phyloP scores from a whole-genome alignment of 2,888 invertebrate species.

The Cylloceria caligata region DNA sequence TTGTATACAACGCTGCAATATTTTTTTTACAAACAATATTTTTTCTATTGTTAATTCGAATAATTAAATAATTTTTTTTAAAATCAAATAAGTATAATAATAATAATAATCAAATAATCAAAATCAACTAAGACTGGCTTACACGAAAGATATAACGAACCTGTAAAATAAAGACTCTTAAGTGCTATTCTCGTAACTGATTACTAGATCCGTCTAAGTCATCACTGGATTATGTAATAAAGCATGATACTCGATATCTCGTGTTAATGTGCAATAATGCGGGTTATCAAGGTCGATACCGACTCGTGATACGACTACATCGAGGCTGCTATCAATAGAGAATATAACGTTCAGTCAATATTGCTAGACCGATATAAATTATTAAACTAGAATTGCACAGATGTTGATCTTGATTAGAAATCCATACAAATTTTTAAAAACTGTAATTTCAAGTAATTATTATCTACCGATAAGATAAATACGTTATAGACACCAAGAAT shows the following conservation, averaged over 20 bases:
- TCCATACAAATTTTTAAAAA: not conserved
- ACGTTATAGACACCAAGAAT: not conserved
- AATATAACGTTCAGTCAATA: not conserved
- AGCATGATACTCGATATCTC: slow-evolving; percentile 13
- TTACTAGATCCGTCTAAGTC: not conserved
- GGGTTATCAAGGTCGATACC: slow-evolving; percentile 24
- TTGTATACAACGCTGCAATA: too few relatives aligned
- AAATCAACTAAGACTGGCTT: not conserved
- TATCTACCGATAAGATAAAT: not conserved
- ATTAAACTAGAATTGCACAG: not conserved
- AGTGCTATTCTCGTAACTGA: not conserved
- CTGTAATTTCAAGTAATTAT: not conserved
- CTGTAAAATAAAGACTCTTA: not conserved
- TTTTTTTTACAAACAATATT: too few relatives aligned
- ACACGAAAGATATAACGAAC: not conserved
- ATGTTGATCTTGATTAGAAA: not conserved
- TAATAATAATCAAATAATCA: too few relatives aligned
- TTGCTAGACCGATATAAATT: not conserved
- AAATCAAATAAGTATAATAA: too few relatives aligned
- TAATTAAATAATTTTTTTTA: too few relatives aligned
- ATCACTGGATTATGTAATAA: slow-evolving; percentile 8
- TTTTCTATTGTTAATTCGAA: too few relatives aligned
- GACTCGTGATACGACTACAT: not conserved
- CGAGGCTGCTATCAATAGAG: too few relatives aligned
- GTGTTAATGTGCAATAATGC: not conserved